Percentiles rank a stretch among this genome's conserved stretches.
phyloP scores from a whole-genome alignment of 2,888 invertebrate species.

The Abrostola triplasia region DNA sequence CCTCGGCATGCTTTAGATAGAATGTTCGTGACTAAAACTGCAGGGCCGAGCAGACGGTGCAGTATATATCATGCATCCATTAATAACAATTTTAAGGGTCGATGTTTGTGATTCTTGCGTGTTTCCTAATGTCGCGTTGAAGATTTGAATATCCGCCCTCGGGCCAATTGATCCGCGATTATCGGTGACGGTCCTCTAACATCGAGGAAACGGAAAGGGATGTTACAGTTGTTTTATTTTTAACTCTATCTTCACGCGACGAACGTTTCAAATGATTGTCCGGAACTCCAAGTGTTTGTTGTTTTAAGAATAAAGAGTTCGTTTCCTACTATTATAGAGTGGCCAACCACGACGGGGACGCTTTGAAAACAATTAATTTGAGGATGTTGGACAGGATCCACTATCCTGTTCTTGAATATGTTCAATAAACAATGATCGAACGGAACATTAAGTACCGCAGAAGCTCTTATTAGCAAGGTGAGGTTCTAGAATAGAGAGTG shows the following conservation, averaged over 20 bases:
- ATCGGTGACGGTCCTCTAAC: slow-evolving; percentile 61
- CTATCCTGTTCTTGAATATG: slow-evolving; percentile 28
- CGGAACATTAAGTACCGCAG: slow-evolving; percentile 1
- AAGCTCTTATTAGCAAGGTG: slow-evolving; percentile 6
- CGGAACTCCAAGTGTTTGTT: slow-evolving; percentile 66
- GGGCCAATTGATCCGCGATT: slow-evolving; percentile 70
- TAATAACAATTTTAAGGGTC: slow-evolving; percentile 11
- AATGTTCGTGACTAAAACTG: slow-evolving; percentile 11
- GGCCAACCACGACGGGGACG: slow-evolving; percentile 18
- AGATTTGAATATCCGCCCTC: slow-evolving; percentile 67
- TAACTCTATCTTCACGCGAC: slow-evolving; percentile 59
- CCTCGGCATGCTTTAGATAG: slow-evolving; percentile 8
- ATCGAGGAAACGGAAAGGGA: slow-evolving; percentile 73
- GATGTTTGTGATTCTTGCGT: slow-evolving; percentile 12
- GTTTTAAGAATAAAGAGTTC: slow-evolving; percentile 62
- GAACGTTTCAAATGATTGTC: slow-evolving; percentile 60
- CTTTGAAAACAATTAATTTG: slow-evolving; percentile 34
- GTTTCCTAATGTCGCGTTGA: slow-evolving; percentile 8
- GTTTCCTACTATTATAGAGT: slow-evolving; percentile 54
- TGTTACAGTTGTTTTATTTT: slow-evolving; percentile 69
- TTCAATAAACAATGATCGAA: slow-evolving; percentile 11
- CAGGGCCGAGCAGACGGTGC: slow-evolving; percentile 9
- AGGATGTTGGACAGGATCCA: slow-evolving; percentile 38
- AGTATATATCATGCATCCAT: slow-evolving; percentile 5
- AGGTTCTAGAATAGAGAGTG: slow-evolving; percentile 15